These are phyloP conservation scores for Eremobia ochroleuca DNA, from an alignment of 2,888 invertebrate species.

Conservation along the genomic window DNA sequence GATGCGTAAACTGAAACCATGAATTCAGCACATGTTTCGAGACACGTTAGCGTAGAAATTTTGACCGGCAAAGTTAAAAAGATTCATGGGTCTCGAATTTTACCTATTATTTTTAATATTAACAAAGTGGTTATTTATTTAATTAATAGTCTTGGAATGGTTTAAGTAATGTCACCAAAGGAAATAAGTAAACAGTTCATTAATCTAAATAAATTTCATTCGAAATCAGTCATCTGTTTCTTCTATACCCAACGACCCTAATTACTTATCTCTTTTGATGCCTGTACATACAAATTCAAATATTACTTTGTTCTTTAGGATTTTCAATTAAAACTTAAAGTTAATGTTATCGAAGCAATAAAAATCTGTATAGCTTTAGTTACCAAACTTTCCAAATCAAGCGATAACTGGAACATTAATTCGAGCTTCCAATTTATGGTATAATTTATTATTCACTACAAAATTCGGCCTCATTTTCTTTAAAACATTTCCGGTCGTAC, in stretches of 20 bases:
- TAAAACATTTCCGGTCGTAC: slow-evolving; percentile 56
- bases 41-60: too few species aligned
- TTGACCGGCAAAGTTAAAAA: not conserved
- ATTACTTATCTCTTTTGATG: too few species aligned
- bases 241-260: too few species aligned
- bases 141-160: not conserved
- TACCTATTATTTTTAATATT: not conserved
- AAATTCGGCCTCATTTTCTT: slow-evolving; percentile 56
- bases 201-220: too few species aligned
- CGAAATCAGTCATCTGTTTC: too few species aligned
- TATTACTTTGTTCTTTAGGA: not conserved
- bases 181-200: too few species aligned
- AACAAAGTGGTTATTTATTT: slow-evolving; percentile 19
- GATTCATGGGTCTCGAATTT: not conserved
- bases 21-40: not conserved
- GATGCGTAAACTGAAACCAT: not conserved
- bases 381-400: slow-evolving; percentile 5
- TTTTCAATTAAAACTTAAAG: slow-evolving; percentile 37
- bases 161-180: too few species aligned
- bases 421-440: slow-evolving; percentile 43
- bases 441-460: slow-evolving; percentile 63
- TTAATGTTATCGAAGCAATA: slow-evolving; percentile 1
- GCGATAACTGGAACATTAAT: slow-evolving; percentile 34
- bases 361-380: slow-evolving; percentile 21
- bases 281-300: slow-evolving; percentile 26